Percentiles rank a stretch among this genome's conserved stretches.
Evolutionary conservation across 2,113 vertebrate species (phyloP).

Genomic region (Orcinus orca): DNA sequence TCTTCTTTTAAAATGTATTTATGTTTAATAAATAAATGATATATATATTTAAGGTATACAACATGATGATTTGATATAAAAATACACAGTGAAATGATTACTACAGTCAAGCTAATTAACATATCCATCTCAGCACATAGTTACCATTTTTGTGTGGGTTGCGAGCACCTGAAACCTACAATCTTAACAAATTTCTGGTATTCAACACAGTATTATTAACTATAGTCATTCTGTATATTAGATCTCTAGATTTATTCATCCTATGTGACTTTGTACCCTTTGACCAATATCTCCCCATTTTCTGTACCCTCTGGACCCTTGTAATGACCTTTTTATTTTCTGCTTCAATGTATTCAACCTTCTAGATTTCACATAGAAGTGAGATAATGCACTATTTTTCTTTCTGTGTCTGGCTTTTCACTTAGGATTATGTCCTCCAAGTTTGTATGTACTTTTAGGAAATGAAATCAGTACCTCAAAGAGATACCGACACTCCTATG

Average conservation of each 20-base stretch:
- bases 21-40: not conserved
- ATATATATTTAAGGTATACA: not conserved
- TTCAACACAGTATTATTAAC: not conserved
- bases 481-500: not conserved
- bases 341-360: not conserved
- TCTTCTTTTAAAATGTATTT: not conserved
- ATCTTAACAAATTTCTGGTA: not conserved
- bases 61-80: not conserved
- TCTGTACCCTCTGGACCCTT: not conserved
- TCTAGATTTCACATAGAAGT: not conserved
- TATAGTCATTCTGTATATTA: not conserved
- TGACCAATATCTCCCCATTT: not conserved
- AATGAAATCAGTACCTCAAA: not conserved
- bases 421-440: not conserved
- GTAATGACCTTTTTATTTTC: not conserved
- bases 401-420: not conserved
- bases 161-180: not conserved
- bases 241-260: not conserved
- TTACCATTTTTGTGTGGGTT: not conserved
- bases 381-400: not conserved
- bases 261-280: not conserved
- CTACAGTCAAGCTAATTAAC: not conserved
- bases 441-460: not conserved
- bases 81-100: not conserved
- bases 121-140: not conserved